phyloP scores from a whole-genome alignment of 2,113 vertebrate species.

The Rafetus swinhoei region DNA sequence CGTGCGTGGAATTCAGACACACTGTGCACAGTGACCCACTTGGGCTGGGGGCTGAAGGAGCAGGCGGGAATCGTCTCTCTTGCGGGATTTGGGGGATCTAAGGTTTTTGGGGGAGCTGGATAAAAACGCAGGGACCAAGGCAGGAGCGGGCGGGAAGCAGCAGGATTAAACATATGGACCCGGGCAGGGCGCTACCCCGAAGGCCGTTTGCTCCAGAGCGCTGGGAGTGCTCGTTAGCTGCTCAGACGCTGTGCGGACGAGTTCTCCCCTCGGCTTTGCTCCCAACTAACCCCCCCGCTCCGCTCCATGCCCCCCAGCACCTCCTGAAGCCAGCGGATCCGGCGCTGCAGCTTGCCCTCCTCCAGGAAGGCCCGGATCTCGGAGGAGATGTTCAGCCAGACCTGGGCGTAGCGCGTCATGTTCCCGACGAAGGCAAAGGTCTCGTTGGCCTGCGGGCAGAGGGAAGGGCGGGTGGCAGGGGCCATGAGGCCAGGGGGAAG shows the following conservation, averaged over 20 bases:
- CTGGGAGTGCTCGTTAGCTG: too few relatives aligned
- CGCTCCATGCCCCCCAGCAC: fast-evolving
- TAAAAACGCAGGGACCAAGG: too few relatives aligned
- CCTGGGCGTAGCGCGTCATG: slow-evolving; percentile 90
- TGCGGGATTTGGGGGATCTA: too few relatives aligned
- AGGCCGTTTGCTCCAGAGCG: too few relatives aligned
- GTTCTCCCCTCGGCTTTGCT: not conserved
- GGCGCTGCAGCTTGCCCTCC: slow-evolving; percentile 87
- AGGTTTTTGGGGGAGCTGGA: too few relatives aligned
- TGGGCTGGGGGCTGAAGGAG: too few relatives aligned
- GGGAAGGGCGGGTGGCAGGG: not conserved
- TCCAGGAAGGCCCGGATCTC: slow-evolving; percentile 91
- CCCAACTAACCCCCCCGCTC: fast-evolving
- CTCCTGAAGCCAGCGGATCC: slow-evolving; percentile 86
- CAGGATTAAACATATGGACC: too few relatives aligned
- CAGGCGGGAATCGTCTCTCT: too few relatives aligned
- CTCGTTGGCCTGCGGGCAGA: slow-evolving; percentile 89
- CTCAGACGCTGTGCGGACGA: not conserved
- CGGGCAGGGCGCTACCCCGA: too few relatives aligned
- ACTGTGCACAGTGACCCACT: too few relatives aligned
- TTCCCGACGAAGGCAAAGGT: slow-evolving; percentile 97
- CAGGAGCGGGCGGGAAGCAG: too few relatives aligned
- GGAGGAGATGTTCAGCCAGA: slow-evolving; percentile 93
- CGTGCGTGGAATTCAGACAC: too few relatives aligned
- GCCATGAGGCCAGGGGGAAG: not conserved